A percentile compares a stretch with the other conserved stretches of the same genome.
These are phyloP conservation scores for Camelus bactrianus DNA, from an alignment of 2,113 vertebrate species.

Conservation along the genomic window DNA sequence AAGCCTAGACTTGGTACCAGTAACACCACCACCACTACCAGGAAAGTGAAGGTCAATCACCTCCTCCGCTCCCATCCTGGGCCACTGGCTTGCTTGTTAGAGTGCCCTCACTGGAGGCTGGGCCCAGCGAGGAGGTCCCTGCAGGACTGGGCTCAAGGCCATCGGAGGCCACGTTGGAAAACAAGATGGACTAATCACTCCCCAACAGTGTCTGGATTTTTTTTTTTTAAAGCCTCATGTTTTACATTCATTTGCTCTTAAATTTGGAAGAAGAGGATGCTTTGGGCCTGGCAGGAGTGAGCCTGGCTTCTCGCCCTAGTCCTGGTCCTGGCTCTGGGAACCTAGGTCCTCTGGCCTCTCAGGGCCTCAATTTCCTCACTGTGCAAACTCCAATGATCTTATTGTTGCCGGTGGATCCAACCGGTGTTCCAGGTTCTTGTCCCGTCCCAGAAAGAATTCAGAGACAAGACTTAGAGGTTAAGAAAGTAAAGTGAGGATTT, in stretches of 20 bases:
- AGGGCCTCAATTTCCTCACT: background rate
- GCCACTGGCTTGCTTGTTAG: background rate
- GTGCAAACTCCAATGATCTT: background rate
- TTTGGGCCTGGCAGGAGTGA: background rate
- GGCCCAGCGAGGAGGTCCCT: background rate
- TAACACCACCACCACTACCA: background rate
- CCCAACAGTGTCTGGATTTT: background rate
- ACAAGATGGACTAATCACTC: background rate
- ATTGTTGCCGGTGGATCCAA: no score
- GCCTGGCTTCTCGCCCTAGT: background rate
- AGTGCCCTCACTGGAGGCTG: background rate
- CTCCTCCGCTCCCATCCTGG: background rate
- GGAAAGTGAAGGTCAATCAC: background rate
- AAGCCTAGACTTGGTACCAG: background rate
- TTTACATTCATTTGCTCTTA: background rate
- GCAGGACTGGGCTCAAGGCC: background rate
- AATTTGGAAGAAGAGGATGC: background rate
- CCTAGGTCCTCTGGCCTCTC: background rate
- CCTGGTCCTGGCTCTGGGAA: background rate
- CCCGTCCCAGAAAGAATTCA: no score
- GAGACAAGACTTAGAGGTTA: no score
- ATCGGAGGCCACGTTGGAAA: background rate
- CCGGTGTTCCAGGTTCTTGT: no score
- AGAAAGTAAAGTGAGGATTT: no score
- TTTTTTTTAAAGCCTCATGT: background rate